Evolutionary conservation across 2,797 vertebrate species (phyloP).

Genomic region (Sebastolobus alascanus): DNA sequence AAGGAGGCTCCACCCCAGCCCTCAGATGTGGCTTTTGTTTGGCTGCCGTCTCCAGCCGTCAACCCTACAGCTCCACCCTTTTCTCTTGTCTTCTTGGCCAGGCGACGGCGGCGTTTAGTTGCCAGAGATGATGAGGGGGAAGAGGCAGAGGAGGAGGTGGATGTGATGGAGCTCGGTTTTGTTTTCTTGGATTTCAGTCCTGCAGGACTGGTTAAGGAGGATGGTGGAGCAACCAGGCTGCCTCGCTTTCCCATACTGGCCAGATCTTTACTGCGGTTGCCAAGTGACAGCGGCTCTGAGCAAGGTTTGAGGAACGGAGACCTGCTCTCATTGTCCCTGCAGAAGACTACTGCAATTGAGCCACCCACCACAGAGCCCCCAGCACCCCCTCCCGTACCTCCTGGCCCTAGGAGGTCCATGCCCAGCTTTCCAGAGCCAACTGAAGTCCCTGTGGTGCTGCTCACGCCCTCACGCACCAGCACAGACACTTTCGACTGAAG

Average conservation of each 20-base stretch:
- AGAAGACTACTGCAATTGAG: conserved; percentile 94
- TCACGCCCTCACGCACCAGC: conserved; percentile 92
- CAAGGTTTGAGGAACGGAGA: conserved; percentile 93
- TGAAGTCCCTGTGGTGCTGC: conserved; percentile 89
- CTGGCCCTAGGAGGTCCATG: conserved; percentile 80
- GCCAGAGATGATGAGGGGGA: conserved; percentile 83
- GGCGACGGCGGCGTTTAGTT: conserved; percentile 84
- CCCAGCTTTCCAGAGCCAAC: conserved; percentile 81
- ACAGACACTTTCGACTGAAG: conserved; percentile 96
- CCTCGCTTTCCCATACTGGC: conserved; percentile 74
- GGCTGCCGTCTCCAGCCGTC: conserved; percentile 49
- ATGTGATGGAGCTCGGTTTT: conserved; percentile 86
- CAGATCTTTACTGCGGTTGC: conserved; percentile 78
- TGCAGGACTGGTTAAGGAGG: conserved; percentile 65
- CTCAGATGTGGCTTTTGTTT: conserved; percentile 66
- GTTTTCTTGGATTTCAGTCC: conserved; percentile 81
- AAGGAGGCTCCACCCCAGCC: conserved; percentile 72
- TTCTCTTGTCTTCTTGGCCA: conserved; percentile 81
- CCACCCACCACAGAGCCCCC: conserved; percentile 87
- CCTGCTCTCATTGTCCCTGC: conserved; percentile 93
- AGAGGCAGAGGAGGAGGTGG: conserved; percentile 86
- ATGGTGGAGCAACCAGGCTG: conserved; percentile 64
- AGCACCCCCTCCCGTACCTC: conserved; percentile 65
- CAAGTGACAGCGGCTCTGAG: conserved; percentile 82
- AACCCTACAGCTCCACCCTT: conserved; percentile 54